phyloP scores from a whole-genome alignment of 2,888 invertebrate genomes.

The Coecobrya sp. region DNA sequence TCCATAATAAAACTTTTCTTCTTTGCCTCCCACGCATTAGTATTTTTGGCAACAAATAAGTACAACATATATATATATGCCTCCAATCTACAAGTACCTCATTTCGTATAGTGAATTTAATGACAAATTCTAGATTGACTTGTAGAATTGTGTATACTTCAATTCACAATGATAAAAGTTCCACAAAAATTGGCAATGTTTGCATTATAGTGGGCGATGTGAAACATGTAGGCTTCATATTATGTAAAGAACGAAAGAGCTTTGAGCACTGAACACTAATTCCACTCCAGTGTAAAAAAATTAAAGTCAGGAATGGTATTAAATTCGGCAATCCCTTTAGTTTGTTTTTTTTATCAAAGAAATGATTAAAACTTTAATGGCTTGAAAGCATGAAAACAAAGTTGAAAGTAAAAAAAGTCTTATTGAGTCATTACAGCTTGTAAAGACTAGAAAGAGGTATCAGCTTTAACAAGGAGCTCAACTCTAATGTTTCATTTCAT shows the following conservation, averaged over 20 bases:
- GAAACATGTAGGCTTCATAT: neutral
- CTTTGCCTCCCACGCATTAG: slow-evolving; percentile 13
- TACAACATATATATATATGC: neutral
- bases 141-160: too few relatives aligned
- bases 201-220: neutral
- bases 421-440: neutral
- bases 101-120: neutral
- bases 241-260: neutral
- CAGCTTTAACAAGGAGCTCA: neutral
- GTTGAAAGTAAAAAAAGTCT: neutral
- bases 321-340: neutral
- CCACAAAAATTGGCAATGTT: neutral
- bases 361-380: neutral
- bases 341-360: neutral
- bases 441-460: neutral
- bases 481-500: neutral
- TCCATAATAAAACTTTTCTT: neutral
- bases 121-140: too few relatives aligned
- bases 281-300: neutral
- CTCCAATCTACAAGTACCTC: neutral
- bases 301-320: neutral
- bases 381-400: neutral
- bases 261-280: too few relatives aligned
- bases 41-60: neutral
- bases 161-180: neutral